Percentiles rank a stretch among this genome's conserved stretches.
Evolutionary conservation across 1,140 invertebrate genomes (phyloP).

Genomic region (Drosophila busckii): DNA sequence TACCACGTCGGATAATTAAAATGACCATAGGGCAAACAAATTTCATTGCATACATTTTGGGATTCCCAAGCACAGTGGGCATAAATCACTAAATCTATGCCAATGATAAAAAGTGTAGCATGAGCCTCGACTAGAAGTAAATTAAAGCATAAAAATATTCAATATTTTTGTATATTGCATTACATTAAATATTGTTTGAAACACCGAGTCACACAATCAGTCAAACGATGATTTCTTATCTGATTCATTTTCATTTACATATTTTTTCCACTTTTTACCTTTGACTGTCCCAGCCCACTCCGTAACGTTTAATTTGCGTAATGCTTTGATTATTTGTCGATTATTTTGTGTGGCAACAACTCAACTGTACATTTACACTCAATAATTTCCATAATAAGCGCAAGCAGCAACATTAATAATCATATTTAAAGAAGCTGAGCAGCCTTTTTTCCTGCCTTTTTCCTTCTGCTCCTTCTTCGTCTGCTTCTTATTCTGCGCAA

Average conservation of each 20-base stretch:
- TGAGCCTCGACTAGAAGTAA: too few relatives aligned
- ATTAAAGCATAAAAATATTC: too few relatives aligned
- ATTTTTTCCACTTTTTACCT: too few relatives aligned
- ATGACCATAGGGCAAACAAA: conserved; percentile 22
- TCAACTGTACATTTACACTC: conserved; percentile 36
- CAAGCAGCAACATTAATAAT: conserved; percentile 55
- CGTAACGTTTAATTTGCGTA: conserved; percentile 15
- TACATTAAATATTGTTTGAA: too few relatives aligned
- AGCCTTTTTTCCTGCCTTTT: neutral
- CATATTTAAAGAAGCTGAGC: conserved; percentile 41
- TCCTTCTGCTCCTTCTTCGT: neutral
- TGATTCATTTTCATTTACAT: conserved; percentile 32
- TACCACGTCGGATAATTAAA: conserved; percentile 58
- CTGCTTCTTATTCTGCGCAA: too few relatives aligned
- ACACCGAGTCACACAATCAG: too few relatives aligned
- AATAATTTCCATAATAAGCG: conserved; percentile 62
- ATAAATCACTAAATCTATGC: too few relatives aligned
- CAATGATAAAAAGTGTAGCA: too few relatives aligned
- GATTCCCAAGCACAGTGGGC: too few relatives aligned
- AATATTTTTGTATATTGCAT: too few relatives aligned
- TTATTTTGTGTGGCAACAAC: conserved; percentile 16
- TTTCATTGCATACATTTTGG: conserved; percentile 37
- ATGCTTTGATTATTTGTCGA: conserved; percentile 21
- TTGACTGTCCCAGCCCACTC: neutral
- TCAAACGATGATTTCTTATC: conserved; percentile 28